These are phyloP conservation scores for Drosophila kohkoa DNA, from an alignment of 1,140 invertebrate genomes.

Conservation along the genomic window DNA sequence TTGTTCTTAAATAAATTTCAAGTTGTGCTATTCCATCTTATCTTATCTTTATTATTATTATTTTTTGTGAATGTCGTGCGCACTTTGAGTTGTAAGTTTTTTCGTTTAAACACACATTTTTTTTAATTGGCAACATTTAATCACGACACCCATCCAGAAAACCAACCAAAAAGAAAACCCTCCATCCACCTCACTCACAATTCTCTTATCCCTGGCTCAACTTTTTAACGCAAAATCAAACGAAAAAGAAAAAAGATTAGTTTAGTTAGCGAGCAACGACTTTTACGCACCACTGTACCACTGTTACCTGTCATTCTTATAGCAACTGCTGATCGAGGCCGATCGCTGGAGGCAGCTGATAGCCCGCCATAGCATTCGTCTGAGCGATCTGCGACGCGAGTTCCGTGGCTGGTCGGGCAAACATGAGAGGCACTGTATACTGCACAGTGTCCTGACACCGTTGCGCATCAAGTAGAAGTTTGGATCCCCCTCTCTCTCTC, in stretches of 20 bases:
- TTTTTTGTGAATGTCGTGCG: conserved; percentile 45
- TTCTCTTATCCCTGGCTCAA: conserved; percentile 22
- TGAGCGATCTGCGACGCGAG: conserved; percentile 79
- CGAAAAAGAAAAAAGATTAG: conserved; percentile 27
- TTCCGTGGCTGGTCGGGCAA: conserved; percentile 84
- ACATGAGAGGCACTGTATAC: conserved; percentile 82
- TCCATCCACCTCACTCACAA: conserved; percentile 4
- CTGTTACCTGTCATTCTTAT: conserved; percentile 72
- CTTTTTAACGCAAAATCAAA: conserved; percentile 81
- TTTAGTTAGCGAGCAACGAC: conserved; percentile 44
- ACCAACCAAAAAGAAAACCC: conserved; percentile 1
- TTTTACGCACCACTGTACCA: conserved; percentile 63
- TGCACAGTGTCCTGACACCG: conserved; percentile 83
- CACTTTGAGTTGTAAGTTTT: conserved; percentile 67
- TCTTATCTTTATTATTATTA: conserved; percentile 8
- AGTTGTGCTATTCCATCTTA: conserved; percentile 43
- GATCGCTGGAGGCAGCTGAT: conserved; percentile 82
- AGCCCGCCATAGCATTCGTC: conserved; percentile 72
- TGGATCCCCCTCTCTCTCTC: conserved; percentile 16
- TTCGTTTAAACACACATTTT: background rate
- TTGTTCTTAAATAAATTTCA: conserved; percentile 63
- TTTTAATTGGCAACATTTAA: conserved; percentile 64
- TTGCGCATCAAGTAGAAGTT: conserved; percentile 73
- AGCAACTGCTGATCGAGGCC: conserved; percentile 82
- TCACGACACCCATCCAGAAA: conserved; percentile 29